Conservation (phyloP, 2,888 invertebrate genomes). For the Rotaria macrura region DNA sequence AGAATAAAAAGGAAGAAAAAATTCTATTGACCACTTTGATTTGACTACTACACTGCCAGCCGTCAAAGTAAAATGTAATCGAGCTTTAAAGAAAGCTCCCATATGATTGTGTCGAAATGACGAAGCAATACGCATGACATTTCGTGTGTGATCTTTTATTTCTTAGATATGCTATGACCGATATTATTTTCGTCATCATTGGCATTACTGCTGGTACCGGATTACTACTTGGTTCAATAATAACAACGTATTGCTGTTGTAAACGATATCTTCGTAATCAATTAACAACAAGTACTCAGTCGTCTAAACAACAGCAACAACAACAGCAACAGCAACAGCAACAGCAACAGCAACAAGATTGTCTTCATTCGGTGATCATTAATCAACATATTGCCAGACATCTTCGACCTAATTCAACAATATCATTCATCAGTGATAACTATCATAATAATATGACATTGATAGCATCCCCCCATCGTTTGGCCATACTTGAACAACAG, state of each 20-base stretch:
- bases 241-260: neutral
- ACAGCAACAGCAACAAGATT: neutral
- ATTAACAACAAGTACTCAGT: neutral
- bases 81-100: no score
- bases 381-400: neutral
- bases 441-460: neutral
- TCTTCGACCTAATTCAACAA: neutral
- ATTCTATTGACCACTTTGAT: neutral
- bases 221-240: neutral
- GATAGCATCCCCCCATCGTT: neutral
- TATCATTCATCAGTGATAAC: neutral
- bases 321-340: neutral
- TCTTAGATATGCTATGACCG: neutral
- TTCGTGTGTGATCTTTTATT: neutral
- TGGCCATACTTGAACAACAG: neutral
- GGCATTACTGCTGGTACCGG: neutral
- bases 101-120: no score
- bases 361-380: neutral
- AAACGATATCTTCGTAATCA: neutral
- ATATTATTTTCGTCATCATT: neutral
- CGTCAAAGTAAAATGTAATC: neutral
- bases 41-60: neutral
- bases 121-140: neutral
- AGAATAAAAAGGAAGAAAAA: neutral
- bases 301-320: neutral